Evolutionary conservation across 2,113 vertebrate genomes (phyloP), one percentile per base, ranked within the genome.

Genomic region (Picathartes gymnocephalus): DNA sequence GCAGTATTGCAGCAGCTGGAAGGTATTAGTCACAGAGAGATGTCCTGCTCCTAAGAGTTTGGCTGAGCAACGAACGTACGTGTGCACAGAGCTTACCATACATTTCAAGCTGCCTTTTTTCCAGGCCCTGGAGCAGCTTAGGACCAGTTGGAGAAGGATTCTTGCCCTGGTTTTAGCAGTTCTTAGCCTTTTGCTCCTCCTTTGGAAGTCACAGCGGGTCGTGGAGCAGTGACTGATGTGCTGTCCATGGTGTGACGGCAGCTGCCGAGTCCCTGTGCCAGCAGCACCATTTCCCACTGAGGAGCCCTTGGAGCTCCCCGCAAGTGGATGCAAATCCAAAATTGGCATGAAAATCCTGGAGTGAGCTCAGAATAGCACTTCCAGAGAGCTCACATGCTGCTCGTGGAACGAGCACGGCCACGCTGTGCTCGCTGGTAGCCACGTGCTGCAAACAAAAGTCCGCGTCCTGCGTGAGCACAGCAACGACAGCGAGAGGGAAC

Each of bases 401-500:
- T 17, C 35, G 12, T 27, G 45, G 60, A 56, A 22, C 86, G 79
- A 42, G 40, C 39, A 24, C 2, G 10, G 54, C 47, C 4, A 1
- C 0, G 14, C 39, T 37, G 66, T 48, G 65, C 85, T 50, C 7
- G 5, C 81, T 69, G 16, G 64, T 5, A 19, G 76, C 87, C 39
- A 1, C 1, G 2, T 14, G 10, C 45, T 50, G 70, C 14, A 1
- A 51, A 23, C 71, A 44, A 1, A 56, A 65, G 5, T 2, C 45
- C 10, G 0, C 2, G n/a, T 35, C 62, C 2, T 6, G n/a, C 69
- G 3, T 6, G 33, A 30, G 60, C 69, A 4, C 3, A 1, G 48
- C 6, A 4, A 0, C 0, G 42, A 30, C 0, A 3, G 15, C 10
- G 17, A 40, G 10, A 39, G 37, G 57, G 66, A 17, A 8, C 13